phyloP scores from a whole-genome alignment of 1,140 invertebrate genomes.

The Lepidurus packardi region DNA sequence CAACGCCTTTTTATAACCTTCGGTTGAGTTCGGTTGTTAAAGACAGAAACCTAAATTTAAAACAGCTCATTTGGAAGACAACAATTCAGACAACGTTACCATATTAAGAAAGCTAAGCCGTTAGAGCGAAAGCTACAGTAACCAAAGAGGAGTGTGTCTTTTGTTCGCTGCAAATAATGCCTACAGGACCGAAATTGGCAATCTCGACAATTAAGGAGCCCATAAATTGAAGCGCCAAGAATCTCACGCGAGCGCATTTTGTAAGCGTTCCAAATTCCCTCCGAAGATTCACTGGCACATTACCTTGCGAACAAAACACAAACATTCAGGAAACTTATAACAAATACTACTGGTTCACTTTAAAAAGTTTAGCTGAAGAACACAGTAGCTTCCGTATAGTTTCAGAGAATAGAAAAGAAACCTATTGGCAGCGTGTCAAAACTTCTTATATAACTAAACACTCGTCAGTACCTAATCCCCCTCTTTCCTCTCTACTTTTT shows the following conservation, averaged over 20 bases:
- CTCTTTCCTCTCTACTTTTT: too few relatives aligned
- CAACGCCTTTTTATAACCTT: constrained; percentile 1
- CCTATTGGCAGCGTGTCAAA: too few relatives aligned
- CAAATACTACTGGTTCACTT: too few relatives aligned
- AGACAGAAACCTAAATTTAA: neutral
- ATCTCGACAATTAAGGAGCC: neutral
- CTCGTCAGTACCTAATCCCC: too few relatives aligned
- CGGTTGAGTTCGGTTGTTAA: neutral
- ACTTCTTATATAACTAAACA: too few relatives aligned
- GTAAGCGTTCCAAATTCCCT: constrained; percentile 1
- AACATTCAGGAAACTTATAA: neutral
- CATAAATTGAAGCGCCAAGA: neutral
- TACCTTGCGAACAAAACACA: neutral
- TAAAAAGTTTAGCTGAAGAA: too few relatives aligned
- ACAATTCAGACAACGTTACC: neutral
- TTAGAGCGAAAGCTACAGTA: neutral
- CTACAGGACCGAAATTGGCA: neutral
- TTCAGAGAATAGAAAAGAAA: too few relatives aligned
- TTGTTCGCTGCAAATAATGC: constrained; percentile 18
- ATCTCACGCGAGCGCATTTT: constrained; percentile 13
- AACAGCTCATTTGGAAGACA: constrained; percentile 2
- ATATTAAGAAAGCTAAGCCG: neutral
- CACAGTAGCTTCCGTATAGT: too few relatives aligned
- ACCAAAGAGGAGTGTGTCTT: constrained; percentile 7
- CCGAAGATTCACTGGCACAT: neutral